These are phyloP conservation scores for Saxidomus purpurata DNA, from an alignment of 1,140 invertebrate genomes.

Conservation along the genomic window DNA sequence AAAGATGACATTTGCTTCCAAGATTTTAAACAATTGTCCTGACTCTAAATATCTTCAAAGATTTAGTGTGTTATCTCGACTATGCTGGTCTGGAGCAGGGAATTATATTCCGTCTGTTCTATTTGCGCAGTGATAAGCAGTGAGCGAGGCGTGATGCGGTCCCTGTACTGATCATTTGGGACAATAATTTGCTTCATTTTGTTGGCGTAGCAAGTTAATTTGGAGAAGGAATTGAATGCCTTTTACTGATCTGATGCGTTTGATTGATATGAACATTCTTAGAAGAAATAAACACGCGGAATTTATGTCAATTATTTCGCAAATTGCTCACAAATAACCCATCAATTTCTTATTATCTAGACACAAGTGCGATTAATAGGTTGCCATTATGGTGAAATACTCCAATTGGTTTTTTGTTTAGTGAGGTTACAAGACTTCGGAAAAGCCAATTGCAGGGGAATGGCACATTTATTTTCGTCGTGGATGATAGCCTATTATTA, in stretches of 20 bases:
- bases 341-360: constrained; percentile 69
- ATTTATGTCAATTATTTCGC: constrained; percentile 71
- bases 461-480: constrained; percentile 63
- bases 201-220: constrained; percentile 67
- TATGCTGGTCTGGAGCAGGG: neutral
- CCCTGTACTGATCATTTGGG: constrained; percentile 55
- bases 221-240: constrained; percentile 67
- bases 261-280: constrained; percentile 68
- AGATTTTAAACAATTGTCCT: constrained; percentile 55
- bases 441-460: constrained; percentile 64
- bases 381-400: constrained; percentile 66
- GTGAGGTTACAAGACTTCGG: constrained; percentile 55
- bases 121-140: constrained; percentile 56
- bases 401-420: constrained; percentile 62
- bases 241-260: constrained; percentile 38
- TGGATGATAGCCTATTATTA: constrained; percentile 67
- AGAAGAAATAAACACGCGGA: constrained; percentile 66
- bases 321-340: constrained; percentile 70
- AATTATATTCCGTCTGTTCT: constrained; percentile 54
- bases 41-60: constrained; percentile 41
- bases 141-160: constrained; percentile 55
- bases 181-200: constrained; percentile 66
- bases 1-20: constrained; percentile 55
- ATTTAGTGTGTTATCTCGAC: constrained; percentile 49
- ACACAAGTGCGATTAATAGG: constrained; percentile 64